Percentiles rank a stretch among this genome's conserved stretches.
Evolutionary conservation across 2,888 invertebrate species (phyloP).

Genomic region (Neoitamus cyanurus): DNA sequence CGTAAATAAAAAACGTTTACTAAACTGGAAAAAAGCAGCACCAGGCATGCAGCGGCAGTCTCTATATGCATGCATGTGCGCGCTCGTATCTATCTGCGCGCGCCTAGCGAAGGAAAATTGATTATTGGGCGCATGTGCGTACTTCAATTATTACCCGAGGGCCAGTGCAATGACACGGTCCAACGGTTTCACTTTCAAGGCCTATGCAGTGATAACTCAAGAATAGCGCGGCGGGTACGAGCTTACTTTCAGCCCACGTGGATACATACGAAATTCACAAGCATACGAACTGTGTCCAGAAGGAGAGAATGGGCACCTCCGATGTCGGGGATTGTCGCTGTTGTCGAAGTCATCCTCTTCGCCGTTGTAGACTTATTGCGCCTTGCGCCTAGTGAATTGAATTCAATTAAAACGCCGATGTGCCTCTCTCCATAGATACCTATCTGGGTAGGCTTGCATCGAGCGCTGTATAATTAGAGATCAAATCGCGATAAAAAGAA

Average conservation of each 20-base stretch:
- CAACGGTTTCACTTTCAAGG: conserved; percentile 40
- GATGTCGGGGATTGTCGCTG: not conserved
- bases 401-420: conserved; percentile 29
- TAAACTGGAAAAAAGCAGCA: not conserved
- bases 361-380: not conserved
- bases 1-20: conserved; percentile 9
- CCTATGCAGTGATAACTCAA: not conserved
- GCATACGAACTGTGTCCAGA: not conserved
- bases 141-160: conserved; percentile 18
- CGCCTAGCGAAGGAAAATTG: not conserved
- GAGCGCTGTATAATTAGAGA: conserved; percentile 35
- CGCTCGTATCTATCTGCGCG: not conserved
- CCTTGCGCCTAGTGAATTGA: not conserved
- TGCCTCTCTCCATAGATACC: not conserved
- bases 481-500: conserved; percentile 23
- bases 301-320: not conserved
- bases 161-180: conserved; percentile 37
- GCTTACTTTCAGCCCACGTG: conserved; percentile 15
- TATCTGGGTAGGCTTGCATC: conserved; percentile 7
- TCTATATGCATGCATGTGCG: too few species aligned
- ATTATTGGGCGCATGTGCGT: conserved; percentile 20
- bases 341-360: not conserved
- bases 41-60: not conserved
- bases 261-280: conserved; percentile 22
- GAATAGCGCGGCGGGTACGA: not conserved